Conservation (phyloP, 2,888 invertebrate species). For the Molorchus minor region DNA sequence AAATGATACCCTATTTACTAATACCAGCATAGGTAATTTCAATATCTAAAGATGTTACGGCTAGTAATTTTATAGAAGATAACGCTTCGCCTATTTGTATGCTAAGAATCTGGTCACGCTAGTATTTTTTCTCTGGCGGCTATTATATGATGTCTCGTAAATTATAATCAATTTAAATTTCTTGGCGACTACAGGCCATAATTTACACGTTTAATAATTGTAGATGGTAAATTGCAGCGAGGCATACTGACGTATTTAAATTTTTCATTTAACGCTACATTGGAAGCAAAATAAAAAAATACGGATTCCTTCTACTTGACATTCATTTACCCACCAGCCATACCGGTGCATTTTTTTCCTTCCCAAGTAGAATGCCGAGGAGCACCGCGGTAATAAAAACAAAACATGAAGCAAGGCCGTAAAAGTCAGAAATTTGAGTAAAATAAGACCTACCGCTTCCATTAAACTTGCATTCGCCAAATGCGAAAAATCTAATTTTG, state of each 20-base stretch:
- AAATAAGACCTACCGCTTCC: slow-evolving; percentile 51
- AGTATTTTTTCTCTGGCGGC: slow-evolving; percentile 7
- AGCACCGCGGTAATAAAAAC: slow-evolving; percentile 25
- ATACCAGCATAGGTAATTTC: slow-evolving; percentile 2
- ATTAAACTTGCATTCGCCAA: slow-evolving; percentile 17
- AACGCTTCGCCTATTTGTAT: slow-evolving; percentile 3
- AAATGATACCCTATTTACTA: no score
- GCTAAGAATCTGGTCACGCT: slow-evolving; percentile 1
- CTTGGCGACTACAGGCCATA: slow-evolving; percentile 21
- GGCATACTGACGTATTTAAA: slow-evolving; percentile 31
- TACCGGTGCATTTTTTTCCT: slow-evolving; percentile 22
- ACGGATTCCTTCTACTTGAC: slow-evolving; percentile 23
- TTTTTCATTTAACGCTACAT: slow-evolving; percentile 28
- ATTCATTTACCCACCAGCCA: slow-evolving; percentile 17
- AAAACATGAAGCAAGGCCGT: slow-evolving; percentile 44
- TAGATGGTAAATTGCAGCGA: slow-evolving; percentile 23
- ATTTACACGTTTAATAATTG: slow-evolving; percentile 29
- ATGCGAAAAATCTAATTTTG: slow-evolving; percentile 20
- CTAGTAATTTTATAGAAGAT: slow-evolving; percentile 2
- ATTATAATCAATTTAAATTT: slow-evolving; percentile 28
- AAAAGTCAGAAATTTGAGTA: slow-evolving; percentile 52
- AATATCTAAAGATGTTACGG: slow-evolving; percentile 6
- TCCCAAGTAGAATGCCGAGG: slow-evolving; percentile 11
- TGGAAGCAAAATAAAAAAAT: slow-evolving; percentile 19
- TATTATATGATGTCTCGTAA: slow-evolving; percentile 13